Percentiles rank a stretch among this genome's conserved stretches.
phyloP scores from a whole-genome alignment of 2,113 vertebrate species.

The Lagopus muta region DNA sequence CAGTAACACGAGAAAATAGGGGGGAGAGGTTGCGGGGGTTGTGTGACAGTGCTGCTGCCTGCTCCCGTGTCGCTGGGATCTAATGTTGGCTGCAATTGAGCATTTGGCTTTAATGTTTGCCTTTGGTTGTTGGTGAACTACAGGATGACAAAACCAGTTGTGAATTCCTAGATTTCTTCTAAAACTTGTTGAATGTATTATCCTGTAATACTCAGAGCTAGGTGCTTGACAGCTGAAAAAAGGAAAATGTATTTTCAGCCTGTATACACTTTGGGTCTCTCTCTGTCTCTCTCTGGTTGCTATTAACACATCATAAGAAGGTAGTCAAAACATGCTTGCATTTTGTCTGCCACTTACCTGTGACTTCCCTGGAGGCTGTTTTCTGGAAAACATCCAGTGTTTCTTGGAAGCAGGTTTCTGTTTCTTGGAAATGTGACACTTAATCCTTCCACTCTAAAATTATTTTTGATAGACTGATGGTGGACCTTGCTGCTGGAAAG shows the following conservation, averaged over 20 bases:
- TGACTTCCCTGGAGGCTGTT: neutral
- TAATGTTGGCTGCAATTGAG: rapidly evolving
- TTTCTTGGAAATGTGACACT: conserved; percentile 9
- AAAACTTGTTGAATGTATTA: neutral
- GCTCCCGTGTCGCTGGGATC: neutral
- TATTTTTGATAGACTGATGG: neutral
- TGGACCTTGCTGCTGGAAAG: neutral
- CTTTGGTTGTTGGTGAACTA: neutral
- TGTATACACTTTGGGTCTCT: neutral
- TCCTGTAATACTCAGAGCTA: neutral
- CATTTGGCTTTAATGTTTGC: neutral
- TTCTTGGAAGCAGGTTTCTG: conserved; percentile 12
- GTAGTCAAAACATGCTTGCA: conserved; percentile 7
- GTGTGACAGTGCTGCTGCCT: neutral
- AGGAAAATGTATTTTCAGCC: neutral
- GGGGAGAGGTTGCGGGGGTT: neutral
- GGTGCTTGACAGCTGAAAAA: neutral
- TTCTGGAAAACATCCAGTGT: conserved; percentile 28
- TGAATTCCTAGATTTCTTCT: neutral
- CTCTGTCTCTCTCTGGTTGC: neutral
- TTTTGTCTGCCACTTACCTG: conserved; percentile 38
- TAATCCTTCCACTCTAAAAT: neutral
- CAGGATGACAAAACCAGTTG: neutral
- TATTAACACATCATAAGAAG: conserved; percentile 17
- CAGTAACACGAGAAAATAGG: neutral